phyloP scores from a whole-genome alignment of 2,113 vertebrate species.

The Marmota monax region DNA sequence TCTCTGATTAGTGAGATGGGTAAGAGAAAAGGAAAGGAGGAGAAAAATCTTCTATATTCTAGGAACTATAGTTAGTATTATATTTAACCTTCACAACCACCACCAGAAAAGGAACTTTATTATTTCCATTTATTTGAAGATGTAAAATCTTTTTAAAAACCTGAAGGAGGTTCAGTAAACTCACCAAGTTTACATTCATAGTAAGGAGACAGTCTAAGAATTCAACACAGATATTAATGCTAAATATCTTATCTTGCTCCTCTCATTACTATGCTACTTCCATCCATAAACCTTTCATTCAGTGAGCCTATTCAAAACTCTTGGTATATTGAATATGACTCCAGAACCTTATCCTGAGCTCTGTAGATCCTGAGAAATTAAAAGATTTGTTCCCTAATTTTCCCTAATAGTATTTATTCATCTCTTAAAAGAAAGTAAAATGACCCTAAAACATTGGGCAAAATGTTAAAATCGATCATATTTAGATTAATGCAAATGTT shows the following conservation, averaged over 20 bases:
- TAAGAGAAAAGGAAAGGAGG: not conserved
- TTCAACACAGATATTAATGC: not conserved
- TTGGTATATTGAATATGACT: not conserved
- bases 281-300: not conserved
- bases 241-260: not conserved
- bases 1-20: not conserved
- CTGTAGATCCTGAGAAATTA: not conserved
- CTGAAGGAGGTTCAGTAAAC: not conserved
- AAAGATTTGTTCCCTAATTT: not conserved
- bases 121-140: not conserved
- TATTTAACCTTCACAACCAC: not conserved
- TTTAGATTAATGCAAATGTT: too few relatives aligned
- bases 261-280: not conserved
- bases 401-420: not conserved
- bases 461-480: too few relatives aligned
- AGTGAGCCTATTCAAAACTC: constrained; percentile 1
- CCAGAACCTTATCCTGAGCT: not conserved
- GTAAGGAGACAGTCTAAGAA: not conserved
- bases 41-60: not conserved
- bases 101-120: not conserved
- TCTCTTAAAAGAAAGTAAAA: too few relatives aligned
- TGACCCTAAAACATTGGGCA: too few relatives aligned
- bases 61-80: not conserved
- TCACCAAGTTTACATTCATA: not conserved
- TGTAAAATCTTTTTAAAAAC: not conserved